Evolutionary conservation across 2,797 vertebrate genomes (phyloP), one percentile per base, ranked within the genome.

Genomic region (Oreonectes daqikongensis): DNA sequence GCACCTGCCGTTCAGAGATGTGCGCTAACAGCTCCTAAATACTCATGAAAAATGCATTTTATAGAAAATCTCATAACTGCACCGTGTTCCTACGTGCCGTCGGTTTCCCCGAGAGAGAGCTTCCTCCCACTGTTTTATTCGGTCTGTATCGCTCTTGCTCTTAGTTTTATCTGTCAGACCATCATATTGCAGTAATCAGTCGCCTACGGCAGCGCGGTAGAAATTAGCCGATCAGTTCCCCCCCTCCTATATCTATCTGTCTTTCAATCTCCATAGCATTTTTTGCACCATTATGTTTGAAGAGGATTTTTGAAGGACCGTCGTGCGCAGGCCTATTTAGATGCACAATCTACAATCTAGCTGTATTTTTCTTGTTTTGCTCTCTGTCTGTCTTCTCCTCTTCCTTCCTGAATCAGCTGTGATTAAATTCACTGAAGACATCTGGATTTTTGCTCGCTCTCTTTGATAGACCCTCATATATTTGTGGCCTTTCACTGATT

Each of bases 361-460:
- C 42, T 2, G 28, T 26, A 44, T 35, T 40, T n/a, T 24, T 24
- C 42, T 18, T 32, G 18, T 30, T 42, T 30, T 55, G 5, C 53
- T 48, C 26, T 66, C 22, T 60, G 4, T 69, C 59, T 38, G 22
- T 53, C 26, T 57, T 59, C 35, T 44, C 60, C 5, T 68, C 26
- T 72, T 4, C 38, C 55, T 52, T 15, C 20, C 0, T 35, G 65
- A 80, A 72, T 77, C 52, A 22, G 40, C 17, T 60, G 22, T 30
- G 71, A 46, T 52, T 81, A 63, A 52, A 75, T 67, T 38, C 52
- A 10, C 46, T 32, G 22, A 20, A 44, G 26, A 70, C 1, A 1
- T 7, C 42, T 15, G 30, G 46, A 82, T 86, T 84, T 88, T 90
- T 84, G 84, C 79, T 86, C 75, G 72, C 79, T 80, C 63, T 82